Evolutionary conservation across 2,113 vertebrate genomes (phyloP), one percentile per base, ranked within the genome.

Genomic region (Hyaena hyaena): DNA sequence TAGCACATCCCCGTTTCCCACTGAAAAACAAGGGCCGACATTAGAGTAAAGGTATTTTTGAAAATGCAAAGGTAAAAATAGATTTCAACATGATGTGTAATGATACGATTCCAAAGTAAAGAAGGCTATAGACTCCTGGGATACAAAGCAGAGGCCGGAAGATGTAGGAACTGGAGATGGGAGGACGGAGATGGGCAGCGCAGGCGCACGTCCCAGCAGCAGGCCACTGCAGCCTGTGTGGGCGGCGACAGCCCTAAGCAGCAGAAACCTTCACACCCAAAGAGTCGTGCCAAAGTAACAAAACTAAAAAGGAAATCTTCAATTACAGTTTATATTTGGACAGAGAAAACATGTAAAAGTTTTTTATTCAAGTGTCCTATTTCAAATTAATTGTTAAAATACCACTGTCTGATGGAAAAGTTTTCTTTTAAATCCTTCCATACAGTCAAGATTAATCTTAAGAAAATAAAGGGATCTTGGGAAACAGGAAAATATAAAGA

Each of bases 381-480:
- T 79, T 92, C 73, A 88, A 81, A 93, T 61, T 55, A 71, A 53
- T 76, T 77, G 61, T 94, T 65, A 82, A 88, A 83, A 76, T 45
- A 81, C 65, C 6, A 76, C 43, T 88, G 71, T 85, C 48, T 81
- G 31, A 15, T 65, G 5, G 63, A 76, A 95, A 69, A 43, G 10
- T 58, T 91, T 39, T 45, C 45, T 86, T 86, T 88, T 55, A 95
- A 88, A 90, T 66, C 24, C 5, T 95, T 93, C 92, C 50, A 12
- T 50, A 74, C 2, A 23, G 65, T 91, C 45, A 81, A 76, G n/a
- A 85, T 81, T 26, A 92, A 55, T 61, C 17, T 82, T 65, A 79
- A 87, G 82, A 93, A 93, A 82, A 96, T 85, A 69, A 86, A 50
- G 4, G 4, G 19, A n/a, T 86, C 83, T 79, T 79, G n/a, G 83